phyloP scores from a whole-genome alignment of 2,113 vertebrate species.

The Leptosomus discolor region DNA sequence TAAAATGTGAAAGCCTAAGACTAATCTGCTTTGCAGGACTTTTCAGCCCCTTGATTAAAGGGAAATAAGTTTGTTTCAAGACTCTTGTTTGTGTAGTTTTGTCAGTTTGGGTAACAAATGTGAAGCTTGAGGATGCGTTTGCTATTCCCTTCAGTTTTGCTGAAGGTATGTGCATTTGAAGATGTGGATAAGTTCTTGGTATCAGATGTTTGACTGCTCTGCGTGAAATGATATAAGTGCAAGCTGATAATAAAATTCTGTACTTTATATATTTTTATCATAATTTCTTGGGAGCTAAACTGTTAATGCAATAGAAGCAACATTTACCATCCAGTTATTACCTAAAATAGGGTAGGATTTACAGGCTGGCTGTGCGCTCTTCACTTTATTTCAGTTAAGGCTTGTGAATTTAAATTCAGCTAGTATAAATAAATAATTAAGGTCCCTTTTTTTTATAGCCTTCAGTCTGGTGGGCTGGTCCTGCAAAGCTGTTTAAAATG shows the following conservation, averaged over 20 bases:
- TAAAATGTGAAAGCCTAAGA: conserved; percentile 23
- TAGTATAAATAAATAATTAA: not conserved
- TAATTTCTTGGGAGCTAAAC: not conserved
- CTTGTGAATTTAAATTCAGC: not conserved
- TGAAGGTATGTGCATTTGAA: not conserved
- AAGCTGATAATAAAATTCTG: not conserved
- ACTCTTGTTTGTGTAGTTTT: not conserved
- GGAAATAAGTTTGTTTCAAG: not conserved
- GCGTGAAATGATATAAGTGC: not conserved
- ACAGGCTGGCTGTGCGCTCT: not conserved
- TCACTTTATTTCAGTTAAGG: not conserved
- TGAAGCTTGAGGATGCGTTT: not conserved
- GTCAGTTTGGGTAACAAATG: not conserved
- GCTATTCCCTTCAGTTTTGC: not conserved
- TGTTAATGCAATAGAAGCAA: not conserved
- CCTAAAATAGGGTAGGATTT: not conserved
- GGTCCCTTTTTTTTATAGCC: not conserved
- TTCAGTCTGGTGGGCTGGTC: not conserved
- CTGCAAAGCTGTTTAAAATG: not conserved
- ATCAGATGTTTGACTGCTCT: not conserved
- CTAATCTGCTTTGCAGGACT: conserved; percentile 8
- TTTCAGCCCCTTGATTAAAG: not conserved
- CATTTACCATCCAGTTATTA: not conserved
- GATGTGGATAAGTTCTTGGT: not conserved
- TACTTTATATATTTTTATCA: not conserved